phyloP scores from a whole-genome alignment of 1,140 invertebrate species.

The Drosophila subobscura region DNA sequence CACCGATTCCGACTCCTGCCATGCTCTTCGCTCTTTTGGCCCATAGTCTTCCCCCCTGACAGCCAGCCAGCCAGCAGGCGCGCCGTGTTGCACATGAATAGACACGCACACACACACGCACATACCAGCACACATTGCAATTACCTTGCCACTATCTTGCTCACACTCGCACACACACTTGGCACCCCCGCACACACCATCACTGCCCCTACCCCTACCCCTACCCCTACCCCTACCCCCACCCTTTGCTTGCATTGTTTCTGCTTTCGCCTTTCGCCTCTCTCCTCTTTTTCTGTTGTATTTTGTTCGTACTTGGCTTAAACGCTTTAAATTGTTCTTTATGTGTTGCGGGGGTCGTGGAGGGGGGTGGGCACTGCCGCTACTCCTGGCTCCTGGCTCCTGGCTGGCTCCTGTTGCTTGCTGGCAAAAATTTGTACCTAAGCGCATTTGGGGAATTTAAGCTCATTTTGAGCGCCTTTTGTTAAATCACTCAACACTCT shows the following conservation, averaged over 20 bases:
- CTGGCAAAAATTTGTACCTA: constrained; percentile 14
- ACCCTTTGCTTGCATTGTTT: constrained; percentile 15
- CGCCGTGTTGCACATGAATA: constrained; percentile 61
- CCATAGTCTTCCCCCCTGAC: constrained; percentile 17
- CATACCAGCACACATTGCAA: constrained; percentile 10
- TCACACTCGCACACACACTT: too few species aligned
- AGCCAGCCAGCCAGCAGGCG: constrained; percentile 17
- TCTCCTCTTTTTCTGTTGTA: neutral
- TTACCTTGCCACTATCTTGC: neutral
- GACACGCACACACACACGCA: constrained; percentile 35
- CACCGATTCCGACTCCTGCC: too few species aligned
- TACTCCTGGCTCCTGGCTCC: too few species aligned
- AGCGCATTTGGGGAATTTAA: constrained; percentile 36
- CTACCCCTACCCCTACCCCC: neutral
- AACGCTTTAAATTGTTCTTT: too few species aligned
- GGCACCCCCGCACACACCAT: too few species aligned
- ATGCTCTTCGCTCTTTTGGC: neutral
- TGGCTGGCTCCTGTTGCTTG: neutral
- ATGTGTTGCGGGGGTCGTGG: too few species aligned
- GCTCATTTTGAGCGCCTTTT: constrained; percentile 38
- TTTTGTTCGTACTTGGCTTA: neutral
- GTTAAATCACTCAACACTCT: constrained; percentile 2
- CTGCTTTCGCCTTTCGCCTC: neutral
- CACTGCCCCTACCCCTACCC: too few species aligned
- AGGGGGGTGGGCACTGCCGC: too few species aligned